These are phyloP conservation scores for Apus apus DNA, from an alignment of 2,113 vertebrate genomes.

Conservation along the genomic window DNA sequence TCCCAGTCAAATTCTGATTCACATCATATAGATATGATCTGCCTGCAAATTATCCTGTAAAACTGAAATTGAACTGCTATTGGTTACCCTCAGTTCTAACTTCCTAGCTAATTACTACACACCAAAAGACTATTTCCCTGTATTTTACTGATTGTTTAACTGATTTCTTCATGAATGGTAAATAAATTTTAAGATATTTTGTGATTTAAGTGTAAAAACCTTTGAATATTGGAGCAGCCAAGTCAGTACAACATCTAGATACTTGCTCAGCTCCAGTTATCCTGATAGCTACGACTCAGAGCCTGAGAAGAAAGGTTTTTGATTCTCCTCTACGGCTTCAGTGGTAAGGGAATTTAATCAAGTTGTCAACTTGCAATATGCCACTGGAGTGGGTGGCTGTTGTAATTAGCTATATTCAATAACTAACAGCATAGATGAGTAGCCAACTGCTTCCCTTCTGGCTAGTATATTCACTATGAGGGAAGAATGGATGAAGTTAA, in stretches of 20 bases:
- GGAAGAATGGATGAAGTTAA: background rate
- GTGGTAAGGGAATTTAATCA: background rate
- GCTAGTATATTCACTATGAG: background rate
- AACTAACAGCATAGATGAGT: background rate
- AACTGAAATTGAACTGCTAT: background rate
- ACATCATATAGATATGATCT: background rate
- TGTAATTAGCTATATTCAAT: background rate
- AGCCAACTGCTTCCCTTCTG: background rate
- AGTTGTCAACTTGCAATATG: background rate
- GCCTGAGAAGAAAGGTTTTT: background rate
- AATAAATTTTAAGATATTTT: background rate
- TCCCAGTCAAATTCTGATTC: background rate
- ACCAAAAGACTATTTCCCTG: background rate
- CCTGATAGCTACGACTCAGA: background rate
- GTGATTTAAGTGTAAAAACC: background rate
- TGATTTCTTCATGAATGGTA: background rate
- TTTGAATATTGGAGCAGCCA: background rate
- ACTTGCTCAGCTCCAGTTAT: background rate
- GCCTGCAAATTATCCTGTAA: background rate
- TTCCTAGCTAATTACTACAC: background rate
- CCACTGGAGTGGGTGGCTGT: background rate
- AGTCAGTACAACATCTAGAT: background rate
- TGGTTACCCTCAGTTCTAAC: background rate
- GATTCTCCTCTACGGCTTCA: background rate
- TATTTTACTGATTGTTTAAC: background rate